phyloP scores from a whole-genome alignment of 1,140 invertebrate genomes.

The Belonocnema kinseyi region DNA sequence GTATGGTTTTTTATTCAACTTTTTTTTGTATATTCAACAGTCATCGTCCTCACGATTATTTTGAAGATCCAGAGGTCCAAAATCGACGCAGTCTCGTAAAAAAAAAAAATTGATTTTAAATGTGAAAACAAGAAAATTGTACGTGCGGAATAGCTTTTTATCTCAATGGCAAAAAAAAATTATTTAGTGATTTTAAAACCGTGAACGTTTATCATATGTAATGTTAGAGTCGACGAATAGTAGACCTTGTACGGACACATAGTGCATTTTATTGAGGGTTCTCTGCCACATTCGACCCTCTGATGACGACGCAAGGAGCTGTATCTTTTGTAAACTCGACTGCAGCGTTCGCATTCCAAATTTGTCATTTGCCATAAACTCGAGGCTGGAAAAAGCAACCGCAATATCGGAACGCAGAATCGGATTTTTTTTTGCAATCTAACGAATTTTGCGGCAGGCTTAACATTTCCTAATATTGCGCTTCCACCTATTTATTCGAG shows the following conservation, averaged over 20 bases:
- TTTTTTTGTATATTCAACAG: constrained; percentile 23
- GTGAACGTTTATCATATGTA: constrained; percentile 52
- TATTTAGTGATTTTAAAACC: constrained; percentile 44
- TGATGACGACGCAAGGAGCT: constrained; percentile 65
- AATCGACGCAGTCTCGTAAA: not conserved
- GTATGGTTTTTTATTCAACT: constrained; percentile 14
- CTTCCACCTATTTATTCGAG: too few relatives aligned
- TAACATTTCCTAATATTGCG: too few relatives aligned
- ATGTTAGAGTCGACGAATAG: constrained; percentile 48
- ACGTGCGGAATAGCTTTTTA: not conserved
- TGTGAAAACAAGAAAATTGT: not conserved
- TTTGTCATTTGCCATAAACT: constrained; percentile 44
- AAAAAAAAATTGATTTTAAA: not conserved
- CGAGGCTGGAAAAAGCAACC: constrained; percentile 42
- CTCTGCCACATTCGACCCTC: constrained; percentile 68
- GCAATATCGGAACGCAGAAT: not conserved
- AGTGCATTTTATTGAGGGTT: constrained; percentile 64
- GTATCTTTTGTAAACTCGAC: constrained; percentile 63
- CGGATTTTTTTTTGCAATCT: too few relatives aligned
- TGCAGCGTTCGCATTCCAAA: constrained; percentile 51
- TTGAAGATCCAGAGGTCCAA: not conserved
- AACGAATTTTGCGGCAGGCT: too few relatives aligned
- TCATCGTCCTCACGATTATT: not conserved
- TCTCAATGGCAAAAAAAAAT: too few relatives aligned
- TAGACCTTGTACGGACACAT: constrained; percentile 64